Conservation (phyloP, 2,888 invertebrate genomes). For the Drosophila atripex region DNA sequence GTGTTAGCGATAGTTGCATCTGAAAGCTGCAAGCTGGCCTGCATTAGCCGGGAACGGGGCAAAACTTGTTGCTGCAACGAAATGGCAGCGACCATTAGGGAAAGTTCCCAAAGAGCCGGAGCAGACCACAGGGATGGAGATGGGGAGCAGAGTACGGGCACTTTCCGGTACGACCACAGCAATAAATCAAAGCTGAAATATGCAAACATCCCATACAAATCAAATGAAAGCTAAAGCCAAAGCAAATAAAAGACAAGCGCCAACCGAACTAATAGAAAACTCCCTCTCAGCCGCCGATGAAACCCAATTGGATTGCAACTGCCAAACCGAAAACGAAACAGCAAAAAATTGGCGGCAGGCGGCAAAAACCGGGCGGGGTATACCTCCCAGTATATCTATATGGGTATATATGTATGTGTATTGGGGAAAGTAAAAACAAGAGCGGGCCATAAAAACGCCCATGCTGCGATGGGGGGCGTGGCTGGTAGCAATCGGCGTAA, state of each 20-base stretch:
- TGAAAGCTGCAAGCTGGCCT: slow-evolving; percentile 36
- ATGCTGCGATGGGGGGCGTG: slow-evolving; percentile 36
- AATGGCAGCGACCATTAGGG: slow-evolving; percentile 43
- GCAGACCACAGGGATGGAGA: not conserved
- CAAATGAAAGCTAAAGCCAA: slow-evolving; percentile 58
- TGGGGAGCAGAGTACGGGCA: not conserved
- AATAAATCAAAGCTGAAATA: slow-evolving; percentile 62
- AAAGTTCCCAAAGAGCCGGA: slow-evolving; percentile 24
- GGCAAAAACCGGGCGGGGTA: slow-evolving; percentile 10
- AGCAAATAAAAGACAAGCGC: slow-evolving; percentile 37
- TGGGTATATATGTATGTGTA: slow-evolving; percentile 23
- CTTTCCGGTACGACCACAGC: slow-evolving; percentile 43
- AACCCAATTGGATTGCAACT: slow-evolving; percentile 37
- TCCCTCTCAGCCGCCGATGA: slow-evolving; percentile 4
- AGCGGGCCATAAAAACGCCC: slow-evolving; percentile 43
- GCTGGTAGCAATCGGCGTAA: slow-evolving; percentile 36
- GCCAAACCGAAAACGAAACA: slow-evolving; percentile 22
- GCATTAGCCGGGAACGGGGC: slow-evolving; percentile 46
- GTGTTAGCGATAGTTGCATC: slow-evolving; percentile 62
- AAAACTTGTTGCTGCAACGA: slow-evolving; percentile 71
- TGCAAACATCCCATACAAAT: slow-evolving; percentile 65
- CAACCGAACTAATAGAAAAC: slow-evolving; percentile 47
- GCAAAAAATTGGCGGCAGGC: not conserved
- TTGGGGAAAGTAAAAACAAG: slow-evolving; percentile 34
- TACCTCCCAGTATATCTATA: not conserved